These are phyloP conservation scores for Melinaea menophilus DNA, from an alignment of 2,888 invertebrate genomes.

Conservation along the genomic window DNA sequence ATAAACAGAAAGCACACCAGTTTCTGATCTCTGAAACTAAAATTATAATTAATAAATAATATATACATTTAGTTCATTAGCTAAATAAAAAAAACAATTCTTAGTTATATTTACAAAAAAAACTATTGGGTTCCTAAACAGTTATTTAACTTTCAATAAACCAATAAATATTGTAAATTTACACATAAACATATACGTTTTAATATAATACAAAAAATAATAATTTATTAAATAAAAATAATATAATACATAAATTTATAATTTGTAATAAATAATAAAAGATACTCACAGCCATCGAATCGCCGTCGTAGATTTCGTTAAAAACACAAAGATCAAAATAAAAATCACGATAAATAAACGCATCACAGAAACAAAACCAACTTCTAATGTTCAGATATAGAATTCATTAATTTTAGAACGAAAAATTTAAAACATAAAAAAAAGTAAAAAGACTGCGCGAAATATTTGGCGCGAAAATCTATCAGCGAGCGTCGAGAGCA, in stretches of 20 bases:
- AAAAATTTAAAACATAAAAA: constrained; percentile 16
- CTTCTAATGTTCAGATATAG: constrained; percentile 16
- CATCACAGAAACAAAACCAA: constrained; percentile 52
- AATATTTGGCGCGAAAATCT: constrained; percentile 63
- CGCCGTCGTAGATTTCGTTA: constrained; percentile 62
- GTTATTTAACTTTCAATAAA: no score
- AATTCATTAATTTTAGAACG: constrained; percentile 17
- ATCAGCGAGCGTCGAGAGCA: constrained; percentile 43
- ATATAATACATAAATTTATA: not conserved
- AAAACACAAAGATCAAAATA: constrained; percentile 72
- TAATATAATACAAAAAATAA: no score
- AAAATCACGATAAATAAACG: constrained; percentile 65
- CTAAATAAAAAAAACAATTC: no score
- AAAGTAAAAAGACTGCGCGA: constrained; percentile 39
- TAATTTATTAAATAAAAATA: not conserved
- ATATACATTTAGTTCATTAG: no score
- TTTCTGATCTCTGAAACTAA: no score
- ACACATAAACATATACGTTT: no score
- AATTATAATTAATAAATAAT: no score
- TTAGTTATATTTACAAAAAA: no score
- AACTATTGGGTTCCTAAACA: no score
- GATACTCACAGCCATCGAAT: constrained; percentile 75
- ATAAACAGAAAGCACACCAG: no score
- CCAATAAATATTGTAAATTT: not conserved
- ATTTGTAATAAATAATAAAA: constrained; percentile 11